phyloP scores from a whole-genome alignment of 2,797 vertebrate genomes.

The Tachyglossus aculeatus region DNA sequence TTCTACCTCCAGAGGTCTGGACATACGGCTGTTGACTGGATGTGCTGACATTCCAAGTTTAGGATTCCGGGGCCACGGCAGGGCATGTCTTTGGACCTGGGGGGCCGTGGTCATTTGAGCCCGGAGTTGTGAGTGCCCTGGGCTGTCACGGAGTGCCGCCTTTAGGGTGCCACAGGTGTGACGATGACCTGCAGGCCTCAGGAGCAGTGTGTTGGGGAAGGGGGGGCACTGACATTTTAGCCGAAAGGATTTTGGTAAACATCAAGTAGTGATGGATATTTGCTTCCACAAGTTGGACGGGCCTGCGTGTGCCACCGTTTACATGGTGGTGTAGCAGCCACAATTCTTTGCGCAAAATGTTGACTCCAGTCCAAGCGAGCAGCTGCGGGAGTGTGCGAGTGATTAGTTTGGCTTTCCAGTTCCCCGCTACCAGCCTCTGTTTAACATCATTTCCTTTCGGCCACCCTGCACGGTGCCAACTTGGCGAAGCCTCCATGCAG shows the following conservation, averaged over 20 bases:
- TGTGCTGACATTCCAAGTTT: too few species aligned
- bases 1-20: too few species aligned
- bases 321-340: neutral
- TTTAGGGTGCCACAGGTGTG: neutral
- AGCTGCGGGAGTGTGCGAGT: neutral
- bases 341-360: neutral
- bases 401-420: conserved; percentile 20
- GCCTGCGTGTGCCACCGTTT: neutral
- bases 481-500: conserved; percentile 25
- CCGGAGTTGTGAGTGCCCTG: too few species aligned
- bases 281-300: too few species aligned
- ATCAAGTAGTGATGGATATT: too few species aligned
- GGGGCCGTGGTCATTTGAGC: too few species aligned
- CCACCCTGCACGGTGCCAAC: conserved; percentile 7
- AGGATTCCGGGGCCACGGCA: too few species aligned
- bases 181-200: neutral
- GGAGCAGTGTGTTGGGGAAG: conserved; percentile 36
- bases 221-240: neutral
- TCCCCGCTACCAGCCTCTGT: conserved; percentile 16
- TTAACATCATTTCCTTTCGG: conserved; percentile 29
- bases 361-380: conserved; percentile 4
- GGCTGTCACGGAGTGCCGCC: too few species aligned
- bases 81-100: too few species aligned
- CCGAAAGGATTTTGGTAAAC: too few species aligned
- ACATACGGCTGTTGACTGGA: too few species aligned